These are phyloP conservation scores for Hystrix brachyura DNA, from an alignment of 2,113 vertebrate genomes.

Conservation along the genomic window DNA sequence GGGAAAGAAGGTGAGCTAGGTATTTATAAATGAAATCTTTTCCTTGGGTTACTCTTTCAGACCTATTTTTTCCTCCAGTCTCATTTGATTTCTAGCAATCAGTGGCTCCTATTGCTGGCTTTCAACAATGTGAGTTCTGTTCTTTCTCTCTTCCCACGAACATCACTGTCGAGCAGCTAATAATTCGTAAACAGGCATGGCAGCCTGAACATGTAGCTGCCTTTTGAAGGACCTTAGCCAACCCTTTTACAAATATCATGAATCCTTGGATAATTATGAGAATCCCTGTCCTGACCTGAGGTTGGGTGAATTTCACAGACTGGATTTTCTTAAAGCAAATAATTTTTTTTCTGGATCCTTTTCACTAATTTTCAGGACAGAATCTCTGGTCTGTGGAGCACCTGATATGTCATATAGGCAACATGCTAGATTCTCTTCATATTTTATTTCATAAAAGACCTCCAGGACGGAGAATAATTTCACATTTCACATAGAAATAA, in stretches of 20 bases:
- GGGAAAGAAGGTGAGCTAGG: conserved; percentile 8
- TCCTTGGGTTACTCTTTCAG: conserved; percentile 48
- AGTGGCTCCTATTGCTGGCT: background rate
- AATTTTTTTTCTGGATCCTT: background rate
- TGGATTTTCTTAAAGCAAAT: conserved; percentile 47
- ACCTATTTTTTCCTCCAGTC: conserved; percentile 13
- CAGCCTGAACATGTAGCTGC: background rate
- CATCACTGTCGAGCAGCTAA: conserved; percentile 53
- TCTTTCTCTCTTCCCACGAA: conserved; percentile 29
- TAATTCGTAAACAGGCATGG: background rate
- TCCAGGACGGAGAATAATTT: background rate
- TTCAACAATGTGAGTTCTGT: background rate
- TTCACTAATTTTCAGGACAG: background rate
- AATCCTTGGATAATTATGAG: conserved; percentile 60
- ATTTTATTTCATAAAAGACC: background rate
- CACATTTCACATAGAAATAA: background rate
- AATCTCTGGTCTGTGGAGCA: background rate
- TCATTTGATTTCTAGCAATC: conserved; percentile 49
- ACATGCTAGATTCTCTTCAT: background rate
- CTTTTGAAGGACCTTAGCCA: conserved; percentile 27
- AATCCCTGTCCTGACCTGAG: background rate
- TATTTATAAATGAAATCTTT: conserved; percentile 73
- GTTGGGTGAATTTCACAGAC: conserved; percentile 1
- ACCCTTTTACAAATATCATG: conserved; percentile 9
- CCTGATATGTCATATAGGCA: background rate